These are phyloP conservation scores for Nixonia krombeini DNA, from an alignment of 1,140 invertebrate genomes.

Conservation along the genomic window DNA sequence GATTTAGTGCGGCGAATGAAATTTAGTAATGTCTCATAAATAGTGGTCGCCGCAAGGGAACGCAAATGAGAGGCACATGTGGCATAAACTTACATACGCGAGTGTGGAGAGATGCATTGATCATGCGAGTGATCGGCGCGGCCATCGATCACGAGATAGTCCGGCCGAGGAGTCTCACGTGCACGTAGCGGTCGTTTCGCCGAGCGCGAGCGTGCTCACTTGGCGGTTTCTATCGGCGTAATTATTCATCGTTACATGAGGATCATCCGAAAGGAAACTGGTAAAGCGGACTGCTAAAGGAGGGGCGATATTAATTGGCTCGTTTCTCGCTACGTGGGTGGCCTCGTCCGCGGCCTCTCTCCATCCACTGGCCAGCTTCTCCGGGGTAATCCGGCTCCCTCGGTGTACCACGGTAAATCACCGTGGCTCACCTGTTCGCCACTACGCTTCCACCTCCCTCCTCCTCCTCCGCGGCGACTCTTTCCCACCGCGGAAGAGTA, in stretches of 20 bases:
- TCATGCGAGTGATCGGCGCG: too few relatives aligned
- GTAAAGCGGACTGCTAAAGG: conserved; percentile 24
- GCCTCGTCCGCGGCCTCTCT: conserved; percentile 41
- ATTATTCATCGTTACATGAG: conserved; percentile 40
- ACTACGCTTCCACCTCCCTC: conserved; percentile 11
- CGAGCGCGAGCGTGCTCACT: too few relatives aligned
- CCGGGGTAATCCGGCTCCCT: conserved; percentile 46
- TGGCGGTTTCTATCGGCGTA: conserved; percentile 2
- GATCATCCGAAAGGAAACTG: conserved; percentile 25
- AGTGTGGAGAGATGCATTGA: too few relatives aligned
- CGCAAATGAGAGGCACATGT: too few relatives aligned
- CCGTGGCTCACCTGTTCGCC: conserved; percentile 20
- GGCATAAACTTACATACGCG: too few relatives aligned
- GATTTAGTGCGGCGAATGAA: too few relatives aligned
- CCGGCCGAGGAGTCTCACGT: not conserved
- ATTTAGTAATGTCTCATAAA: too few relatives aligned
- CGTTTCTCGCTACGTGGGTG: conserved; percentile 50
- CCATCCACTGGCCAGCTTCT: conserved; percentile 48
- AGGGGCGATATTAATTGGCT: conserved; percentile 54
- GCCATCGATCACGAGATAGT: too few relatives aligned
- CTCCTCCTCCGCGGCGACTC: too few relatives aligned
- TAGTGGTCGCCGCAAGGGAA: too few relatives aligned
- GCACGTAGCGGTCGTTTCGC: too few relatives aligned
- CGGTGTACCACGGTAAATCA: conserved; percentile 49
- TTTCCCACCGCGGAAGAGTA: too few relatives aligned